Evolutionary conservation across 2,888 invertebrate genomes (phyloP).

Genomic region (Chesias legatella): DNA sequence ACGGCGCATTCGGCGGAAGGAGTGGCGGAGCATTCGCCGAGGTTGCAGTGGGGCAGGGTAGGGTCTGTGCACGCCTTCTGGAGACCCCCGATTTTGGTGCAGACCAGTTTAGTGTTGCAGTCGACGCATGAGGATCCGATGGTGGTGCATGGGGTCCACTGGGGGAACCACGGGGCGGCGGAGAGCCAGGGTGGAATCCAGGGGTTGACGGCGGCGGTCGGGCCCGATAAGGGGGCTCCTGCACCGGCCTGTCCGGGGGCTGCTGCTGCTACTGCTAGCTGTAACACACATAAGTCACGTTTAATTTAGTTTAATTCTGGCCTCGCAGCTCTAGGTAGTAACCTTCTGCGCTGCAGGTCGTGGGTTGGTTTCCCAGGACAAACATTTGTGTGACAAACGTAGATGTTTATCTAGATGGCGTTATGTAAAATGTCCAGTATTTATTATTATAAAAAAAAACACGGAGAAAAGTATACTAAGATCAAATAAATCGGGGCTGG

Average conservation of each 20-base stretch:
- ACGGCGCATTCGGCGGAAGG: slow-evolving; percentile 55
- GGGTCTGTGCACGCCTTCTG: slow-evolving; percentile 61
- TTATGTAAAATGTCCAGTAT: too few relatives aligned
- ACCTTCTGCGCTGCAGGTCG: too few relatives aligned
- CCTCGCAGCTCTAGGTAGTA: too few relatives aligned
- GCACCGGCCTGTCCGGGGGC: slow-evolving; percentile 32
- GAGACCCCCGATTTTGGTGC: slow-evolving; percentile 65
- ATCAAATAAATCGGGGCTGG: too few relatives aligned
- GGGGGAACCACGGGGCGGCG: slow-evolving; percentile 60
- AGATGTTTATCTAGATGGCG: too few relatives aligned
- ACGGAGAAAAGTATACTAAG: too few relatives aligned
- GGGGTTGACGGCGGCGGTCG: slow-evolving; percentile 47
- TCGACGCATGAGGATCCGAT: slow-evolving; percentile 57
- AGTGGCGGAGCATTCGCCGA: slow-evolving; percentile 70
- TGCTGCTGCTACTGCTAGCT: slow-evolving; percentile 55
- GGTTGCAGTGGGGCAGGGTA: slow-evolving; percentile 63
- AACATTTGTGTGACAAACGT: too few relatives aligned
- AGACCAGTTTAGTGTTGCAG: slow-evolving; percentile 59
- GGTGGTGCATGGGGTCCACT: slow-evolving; percentile 59
- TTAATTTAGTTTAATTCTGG: too few relatives aligned
- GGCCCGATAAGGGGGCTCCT: slow-evolving; percentile 24
- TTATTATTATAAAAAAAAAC: too few relatives aligned
- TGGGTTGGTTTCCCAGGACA: too few relatives aligned
- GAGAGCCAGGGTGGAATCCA: slow-evolving; percentile 70
- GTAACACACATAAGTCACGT: slow-evolving; percentile 17